phyloP scores from a whole-genome alignment of 2,888 invertebrate species.

The Xanthia togata region DNA sequence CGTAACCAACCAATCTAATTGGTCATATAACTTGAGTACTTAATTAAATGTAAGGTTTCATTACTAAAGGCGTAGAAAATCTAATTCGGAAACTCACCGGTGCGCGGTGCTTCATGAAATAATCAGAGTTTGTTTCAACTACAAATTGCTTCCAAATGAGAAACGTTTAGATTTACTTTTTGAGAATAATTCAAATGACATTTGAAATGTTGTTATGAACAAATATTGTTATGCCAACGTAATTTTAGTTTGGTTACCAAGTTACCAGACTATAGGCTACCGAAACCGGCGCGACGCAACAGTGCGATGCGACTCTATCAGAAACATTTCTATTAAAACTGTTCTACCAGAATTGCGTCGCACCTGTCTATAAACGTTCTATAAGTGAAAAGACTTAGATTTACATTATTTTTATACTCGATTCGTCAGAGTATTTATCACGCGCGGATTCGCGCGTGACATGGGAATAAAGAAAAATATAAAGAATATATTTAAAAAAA shows the following conservation, averaged over 20 bases:
- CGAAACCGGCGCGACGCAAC: too few relatives aligned
- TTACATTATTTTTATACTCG: neutral
- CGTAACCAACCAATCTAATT: constrained; percentile 27
- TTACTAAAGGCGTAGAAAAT: constrained; percentile 31
- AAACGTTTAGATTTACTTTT: constrained; percentile 33
- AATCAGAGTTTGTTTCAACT: constrained; percentile 39
- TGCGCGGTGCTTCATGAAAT: constrained; percentile 6
- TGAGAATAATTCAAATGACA: constrained; percentile 12
- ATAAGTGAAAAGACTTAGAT: neutral
- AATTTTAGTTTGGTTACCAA: constrained; percentile 8
- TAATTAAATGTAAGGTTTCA: constrained; percentile 33
- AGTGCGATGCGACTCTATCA: too few relatives aligned
- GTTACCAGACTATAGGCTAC: neutral
- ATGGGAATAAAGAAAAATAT: too few relatives aligned
- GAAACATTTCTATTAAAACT: too few relatives aligned
- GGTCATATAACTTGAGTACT: constrained; percentile 39
- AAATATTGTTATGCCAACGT: neutral
- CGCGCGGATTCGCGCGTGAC: constrained; percentile 15
- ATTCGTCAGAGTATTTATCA: neutral
- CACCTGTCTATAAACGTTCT: too few relatives aligned
- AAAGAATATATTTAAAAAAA: neutral
- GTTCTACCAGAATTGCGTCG: too few relatives aligned
- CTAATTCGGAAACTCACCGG: constrained; percentile 20
- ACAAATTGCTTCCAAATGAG: constrained; percentile 18
- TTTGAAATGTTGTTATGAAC: constrained; percentile 23